Base-by-base conservation (phyloP, 2,797 vertebrate genomes). In the Vultur gryphus region DNA sequence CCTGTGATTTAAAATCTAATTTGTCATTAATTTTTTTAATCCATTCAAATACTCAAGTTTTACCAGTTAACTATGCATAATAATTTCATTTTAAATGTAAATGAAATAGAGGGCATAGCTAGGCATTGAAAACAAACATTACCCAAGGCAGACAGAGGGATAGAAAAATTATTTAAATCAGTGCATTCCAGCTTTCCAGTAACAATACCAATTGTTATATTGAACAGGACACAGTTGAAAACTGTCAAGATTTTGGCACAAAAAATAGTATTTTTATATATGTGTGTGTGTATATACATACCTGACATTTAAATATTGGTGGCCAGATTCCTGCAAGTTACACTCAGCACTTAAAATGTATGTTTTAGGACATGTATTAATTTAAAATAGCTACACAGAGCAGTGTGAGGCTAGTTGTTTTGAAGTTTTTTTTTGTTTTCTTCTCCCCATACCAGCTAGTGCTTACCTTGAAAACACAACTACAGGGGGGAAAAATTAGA, bases 1-100 rank as follows among this genome's bases (percentile, higher is more conserved):
- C 92, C 87, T 71, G 49, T 62, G 75, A 96, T 96, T 86, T 93
- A 91, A 94, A 95, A 96, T 88, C 84, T 92, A 93, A 98, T 97
- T 97, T 96, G 84, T 97, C 90, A 91, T 94, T 77, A 58, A 24
- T 92, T 94, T 79, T 52, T 67, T 87, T 87, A 86, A 89, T 95
- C 81, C 72, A 51, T 67, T 91, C 54, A 72, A 65, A 91, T 55
- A 24, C 80, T 94, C 65, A 39, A 85, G 59, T 82, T 87, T 66
- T 49, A 37, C 48, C 28, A 76, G 66, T 78, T 93, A 92, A 91
- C 76, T 83, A 75, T 31, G 92, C 72, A 80, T 62, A 93, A 87
- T 88, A 46, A 89, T 93, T 94, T 66, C 66, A 77, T 92, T 91
- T 84, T 59, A 84, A 95, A 93, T 81, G 59, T 87, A 93, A 95